Conservation (phyloP, 2,113 vertebrate genomes). For the Turdus rufiventris region DNA sequence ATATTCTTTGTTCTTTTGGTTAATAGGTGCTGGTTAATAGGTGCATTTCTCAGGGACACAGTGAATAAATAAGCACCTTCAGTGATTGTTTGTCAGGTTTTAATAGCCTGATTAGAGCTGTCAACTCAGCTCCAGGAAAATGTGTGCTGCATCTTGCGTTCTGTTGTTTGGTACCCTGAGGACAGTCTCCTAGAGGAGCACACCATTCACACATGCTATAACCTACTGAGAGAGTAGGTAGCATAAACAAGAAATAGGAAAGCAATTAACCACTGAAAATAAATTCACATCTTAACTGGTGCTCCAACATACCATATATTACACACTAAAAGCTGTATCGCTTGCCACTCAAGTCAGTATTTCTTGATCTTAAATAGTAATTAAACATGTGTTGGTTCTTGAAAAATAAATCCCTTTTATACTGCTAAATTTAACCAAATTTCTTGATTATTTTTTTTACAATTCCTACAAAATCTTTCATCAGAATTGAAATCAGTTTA, state of each 20-base stretch:
- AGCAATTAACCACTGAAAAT: constrained; percentile 8
- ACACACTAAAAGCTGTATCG: neutral
- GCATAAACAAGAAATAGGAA: constrained; percentile 7
- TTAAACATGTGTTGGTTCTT: neutral
- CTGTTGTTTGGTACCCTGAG: neutral
- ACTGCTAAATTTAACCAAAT: neutral
- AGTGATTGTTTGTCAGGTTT: neutral
- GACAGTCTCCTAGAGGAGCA: neutral
- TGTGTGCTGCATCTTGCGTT: neutral
- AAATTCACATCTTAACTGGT: neutral
- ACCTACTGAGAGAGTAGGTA: neutral
- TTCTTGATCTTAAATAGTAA: constrained; percentile 23
- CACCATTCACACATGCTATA: neutral
- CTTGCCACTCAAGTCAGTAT: neutral
- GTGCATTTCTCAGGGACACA: neutral
- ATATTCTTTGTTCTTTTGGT: neutral
- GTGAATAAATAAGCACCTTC: neutral
- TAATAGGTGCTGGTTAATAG: neutral
- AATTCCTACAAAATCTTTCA: neutral
- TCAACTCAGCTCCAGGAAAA: neutral
- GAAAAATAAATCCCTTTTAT: neutral
- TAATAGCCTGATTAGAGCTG: neutral
- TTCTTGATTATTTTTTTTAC: neutral
- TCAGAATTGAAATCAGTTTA: neutral
- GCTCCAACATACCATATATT: neutral